Evolutionary conservation across 2,113 vertebrate genomes (phyloP), one percentile per base, ranked within the genome.

Genomic region (Pollimyrus isidori): DNA sequence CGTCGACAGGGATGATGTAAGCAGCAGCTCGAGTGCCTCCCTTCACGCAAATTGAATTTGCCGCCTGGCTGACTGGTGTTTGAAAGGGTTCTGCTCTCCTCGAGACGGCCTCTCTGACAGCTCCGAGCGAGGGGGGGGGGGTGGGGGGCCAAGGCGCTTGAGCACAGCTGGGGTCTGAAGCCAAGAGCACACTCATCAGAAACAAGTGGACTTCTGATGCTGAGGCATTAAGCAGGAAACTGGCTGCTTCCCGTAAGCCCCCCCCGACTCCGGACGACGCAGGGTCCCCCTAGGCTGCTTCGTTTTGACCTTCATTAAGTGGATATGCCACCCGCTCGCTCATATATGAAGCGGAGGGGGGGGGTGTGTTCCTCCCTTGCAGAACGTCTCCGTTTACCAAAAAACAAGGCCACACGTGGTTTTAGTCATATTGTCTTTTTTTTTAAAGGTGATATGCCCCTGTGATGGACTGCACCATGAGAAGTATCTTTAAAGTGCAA

Each of bases 1-100:
- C 80, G 88, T 88, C 73, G 52, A 35, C 49, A 0, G 49, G 26
- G 58, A 56, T 53, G 50, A 76, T 23, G 80, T 89, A 56, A 45
- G 88, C 76, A 46, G 21, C 48, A 13, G 39, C 15, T 87, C 30
- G 7, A 87, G 65, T 52, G 69, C 17, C 26, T 83, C 88, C 88
- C 49, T 89, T 82, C 80, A 30, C 49, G 26, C 48, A 89, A 82
- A 89, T 89, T 49, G 45, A 89, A 80, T 89, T 89, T 89, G 65
- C 65, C 76, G 65, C 62, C 21, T 89, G 76, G 53, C 50, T 58
- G 76, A 21, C 26, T 89, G 50, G 45, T 84, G 39, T 83, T 85
- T 89, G 35, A 89, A 82, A 80, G 69, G 73, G 76, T 83, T 84
- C 82, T 49, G 49, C 88, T 56, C 88, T 83, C 73, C 48, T 30